A percentile compares a stretch with the other conserved stretches of the same genome.
Evolutionary conservation across 2,113 vertebrate genomes (phyloP).

Genomic region (Corvus cornix): DNA sequence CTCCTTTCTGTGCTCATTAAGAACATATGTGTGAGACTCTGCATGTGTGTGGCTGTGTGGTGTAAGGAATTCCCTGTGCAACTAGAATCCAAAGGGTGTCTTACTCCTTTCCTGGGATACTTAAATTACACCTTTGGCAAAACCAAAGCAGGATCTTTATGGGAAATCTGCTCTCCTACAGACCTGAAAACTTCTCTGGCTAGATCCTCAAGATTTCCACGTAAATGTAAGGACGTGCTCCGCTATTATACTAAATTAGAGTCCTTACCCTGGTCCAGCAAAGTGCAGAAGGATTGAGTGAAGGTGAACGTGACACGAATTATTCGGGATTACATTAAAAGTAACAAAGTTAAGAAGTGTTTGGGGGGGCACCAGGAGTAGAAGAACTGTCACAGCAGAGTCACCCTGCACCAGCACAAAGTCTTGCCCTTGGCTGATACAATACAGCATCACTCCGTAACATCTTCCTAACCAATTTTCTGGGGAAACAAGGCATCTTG

Average conservation of each 20-base stretch:
- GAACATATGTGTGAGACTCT: neutral
- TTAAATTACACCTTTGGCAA: neutral
- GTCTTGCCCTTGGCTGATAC: neutral
- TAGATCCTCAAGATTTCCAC: neutral
- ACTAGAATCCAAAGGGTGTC: neutral
- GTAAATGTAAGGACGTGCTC: neutral
- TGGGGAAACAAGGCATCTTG: neutral
- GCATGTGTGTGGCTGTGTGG: neutral
- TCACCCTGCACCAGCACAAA: accelerated
- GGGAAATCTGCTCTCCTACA: neutral
- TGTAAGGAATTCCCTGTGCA: neutral
- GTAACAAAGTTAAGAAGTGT: neutral
- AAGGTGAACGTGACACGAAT: neutral
- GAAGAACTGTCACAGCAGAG: neutral
- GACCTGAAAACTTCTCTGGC: neutral
- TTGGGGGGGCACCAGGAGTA: neutral
- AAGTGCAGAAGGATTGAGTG: neutral
- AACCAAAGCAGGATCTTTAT: neutral
- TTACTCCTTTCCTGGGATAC: neutral
- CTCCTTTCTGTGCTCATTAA: neutral
- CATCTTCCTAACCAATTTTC: neutral
- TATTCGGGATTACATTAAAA: neutral
- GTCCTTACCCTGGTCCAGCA: neutral
- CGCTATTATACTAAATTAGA: neutral
- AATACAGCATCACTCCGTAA: neutral